Evolutionary conservation across 2,888 invertebrate species (phyloP).

Genomic region (Athalia rosae): DNA sequence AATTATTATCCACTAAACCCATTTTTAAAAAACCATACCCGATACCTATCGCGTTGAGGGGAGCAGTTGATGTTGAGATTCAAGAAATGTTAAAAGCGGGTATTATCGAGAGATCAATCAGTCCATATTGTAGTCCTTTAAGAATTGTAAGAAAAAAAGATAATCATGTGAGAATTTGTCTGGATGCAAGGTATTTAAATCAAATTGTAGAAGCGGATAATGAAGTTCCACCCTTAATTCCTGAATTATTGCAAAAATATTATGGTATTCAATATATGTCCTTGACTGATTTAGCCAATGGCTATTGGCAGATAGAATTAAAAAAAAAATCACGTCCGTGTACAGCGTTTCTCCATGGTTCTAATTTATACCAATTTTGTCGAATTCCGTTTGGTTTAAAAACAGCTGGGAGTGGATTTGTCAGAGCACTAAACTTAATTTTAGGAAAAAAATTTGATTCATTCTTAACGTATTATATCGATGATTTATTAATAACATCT

Average conservation of each 20-base stretch:
- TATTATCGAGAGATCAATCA: slow-evolving; percentile 58
- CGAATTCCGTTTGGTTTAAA: slow-evolving; percentile 61
- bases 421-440: slow-evolving; percentile 53
- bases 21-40: slow-evolving; percentile 59
- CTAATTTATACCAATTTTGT: slow-evolving; percentile 51
- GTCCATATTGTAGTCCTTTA: slow-evolving; percentile 60
- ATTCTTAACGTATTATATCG: slow-evolving; percentile 58
- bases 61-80: slow-evolving; percentile 56
- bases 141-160: slow-evolving; percentile 61
- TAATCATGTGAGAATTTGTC: slow-evolving; percentile 59
- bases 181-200: slow-evolving; percentile 62
- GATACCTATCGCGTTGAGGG: slow-evolving; percentile 58
- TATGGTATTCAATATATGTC: slow-evolving; percentile 50
- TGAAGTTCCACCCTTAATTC: slow-evolving; percentile 52
- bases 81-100: slow-evolving; percentile 56
- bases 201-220: slow-evolving; percentile 57
- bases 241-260: slow-evolving; percentile 53
- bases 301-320: slow-evolving; percentile 57
- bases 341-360: slow-evolving; percentile 52
- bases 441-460: slow-evolving; percentile 56
- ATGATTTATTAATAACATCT: slow-evolving; percentile 61
- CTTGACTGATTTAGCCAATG: slow-evolving; percentile 53
- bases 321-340: slow-evolving; percentile 49
- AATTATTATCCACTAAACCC: slow-evolving; percentile 51
- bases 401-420: slow-evolving; percentile 57